These are phyloP conservation scores for Neoseiulus cucumeris DNA, from an alignment of 1,140 invertebrate species.

Conservation along the genomic window DNA sequence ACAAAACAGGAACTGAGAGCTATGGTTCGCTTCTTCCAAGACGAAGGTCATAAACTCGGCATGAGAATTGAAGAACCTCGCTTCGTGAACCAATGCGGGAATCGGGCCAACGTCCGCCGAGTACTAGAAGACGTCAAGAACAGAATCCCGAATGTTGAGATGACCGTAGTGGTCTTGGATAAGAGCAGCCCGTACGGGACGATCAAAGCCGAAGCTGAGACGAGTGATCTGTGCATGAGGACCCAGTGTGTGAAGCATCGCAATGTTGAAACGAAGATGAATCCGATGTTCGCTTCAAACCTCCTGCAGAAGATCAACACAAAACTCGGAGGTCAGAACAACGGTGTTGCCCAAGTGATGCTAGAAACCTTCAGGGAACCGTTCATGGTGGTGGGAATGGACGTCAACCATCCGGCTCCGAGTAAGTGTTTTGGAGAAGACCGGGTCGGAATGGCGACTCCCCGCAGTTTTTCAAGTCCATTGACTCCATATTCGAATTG, in stretches of 20 bases:
- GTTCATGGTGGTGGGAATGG: neutral
- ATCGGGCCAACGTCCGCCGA: neutral
- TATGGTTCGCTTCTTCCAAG: neutral
- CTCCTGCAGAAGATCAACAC: constrained; percentile 2
- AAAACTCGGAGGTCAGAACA: neutral
- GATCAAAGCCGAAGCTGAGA: constrained; percentile 53
- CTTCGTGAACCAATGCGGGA: neutral
- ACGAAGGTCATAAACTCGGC: neutral
- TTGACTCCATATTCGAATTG: no score
- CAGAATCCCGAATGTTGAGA: neutral
- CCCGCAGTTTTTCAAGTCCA: no score
- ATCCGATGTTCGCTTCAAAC: neutral
- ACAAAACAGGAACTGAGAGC: neutral
- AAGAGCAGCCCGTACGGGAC: constrained; percentile 30
- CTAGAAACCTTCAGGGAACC: neutral
- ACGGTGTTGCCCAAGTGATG: neutral
- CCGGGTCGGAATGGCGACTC: no score
- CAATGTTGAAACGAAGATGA: neutral
- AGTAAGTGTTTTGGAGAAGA: neutral
- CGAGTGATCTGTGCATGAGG: constrained; percentile 41
- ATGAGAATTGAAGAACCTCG: neutral
- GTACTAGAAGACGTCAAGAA: neutral
- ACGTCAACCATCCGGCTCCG: neutral
- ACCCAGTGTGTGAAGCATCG: constrained; percentile 55
- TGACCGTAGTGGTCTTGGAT: neutral